These are phyloP conservation scores for Mesoligia furuncula DNA, from an alignment of 2,888 invertebrate genomes.

Conservation along the genomic window DNA sequence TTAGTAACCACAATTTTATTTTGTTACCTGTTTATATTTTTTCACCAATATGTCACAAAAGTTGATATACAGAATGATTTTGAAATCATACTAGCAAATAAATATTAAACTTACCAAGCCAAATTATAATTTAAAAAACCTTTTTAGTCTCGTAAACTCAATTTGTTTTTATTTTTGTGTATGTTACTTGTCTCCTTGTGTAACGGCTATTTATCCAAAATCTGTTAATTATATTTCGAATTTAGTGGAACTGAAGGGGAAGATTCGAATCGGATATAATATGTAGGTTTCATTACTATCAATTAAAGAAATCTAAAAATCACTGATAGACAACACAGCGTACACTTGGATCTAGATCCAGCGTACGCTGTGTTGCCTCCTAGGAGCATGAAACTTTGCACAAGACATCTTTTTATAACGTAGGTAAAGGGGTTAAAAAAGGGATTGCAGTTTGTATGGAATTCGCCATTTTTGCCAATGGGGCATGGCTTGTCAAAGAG, in stretches of 20 bases:
- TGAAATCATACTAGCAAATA: neutral
- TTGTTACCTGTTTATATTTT: constrained; percentile 20
- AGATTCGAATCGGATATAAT: neutral
- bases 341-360: too few relatives aligned
- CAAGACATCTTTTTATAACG: too few relatives aligned
- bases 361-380: too few relatives aligned
- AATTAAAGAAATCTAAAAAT: too few relatives aligned
- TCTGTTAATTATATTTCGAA: too few relatives aligned
- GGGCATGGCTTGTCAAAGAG: too few relatives aligned
- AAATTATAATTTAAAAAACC: neutral
- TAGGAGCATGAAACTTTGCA: too few relatives aligned
- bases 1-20: neutral
- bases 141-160: neutral
- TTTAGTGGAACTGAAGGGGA: neutral
- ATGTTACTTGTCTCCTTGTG: too few relatives aligned
- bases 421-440: neutral
- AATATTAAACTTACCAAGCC: neutral
- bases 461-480: neutral
- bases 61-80: neutral
- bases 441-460: neutral
- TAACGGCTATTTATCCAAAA: neutral
- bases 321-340: too few relatives aligned
- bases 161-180: neutral
- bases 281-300: too few relatives aligned
- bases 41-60: neutral